Conservation (phyloP, 2,113 vertebrate species). For the Grantiella picta region DNA sequence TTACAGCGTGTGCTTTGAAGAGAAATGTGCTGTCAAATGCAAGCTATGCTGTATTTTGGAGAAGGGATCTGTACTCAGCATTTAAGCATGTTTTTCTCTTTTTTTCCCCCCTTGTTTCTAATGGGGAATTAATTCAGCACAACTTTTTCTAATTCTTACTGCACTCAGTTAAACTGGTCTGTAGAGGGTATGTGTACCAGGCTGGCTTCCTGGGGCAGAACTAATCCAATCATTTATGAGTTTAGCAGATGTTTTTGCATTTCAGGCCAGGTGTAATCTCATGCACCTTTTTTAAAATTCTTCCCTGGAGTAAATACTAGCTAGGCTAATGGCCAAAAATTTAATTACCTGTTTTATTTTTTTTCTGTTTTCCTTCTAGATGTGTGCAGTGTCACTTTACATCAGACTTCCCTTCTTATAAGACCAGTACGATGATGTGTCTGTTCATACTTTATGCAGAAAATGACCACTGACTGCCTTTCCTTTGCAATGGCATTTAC, state of each 20-base stretch:
- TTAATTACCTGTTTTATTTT: background rate
- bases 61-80: background rate
- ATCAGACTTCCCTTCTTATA: background rate
- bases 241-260: conserved; percentile 38
- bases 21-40: background rate
- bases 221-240: conserved; percentile 27
- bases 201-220: conserved; percentile 32
- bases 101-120: background rate
- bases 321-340: conserved; percentile 10
- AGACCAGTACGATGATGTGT: background rate
- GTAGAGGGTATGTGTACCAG: background rate
- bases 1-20: background rate
- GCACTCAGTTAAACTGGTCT: background rate
- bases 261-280: conserved; percentile 46
- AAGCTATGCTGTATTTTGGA: background rate
- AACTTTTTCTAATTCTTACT: background rate
- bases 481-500: background rate
- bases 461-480: background rate
- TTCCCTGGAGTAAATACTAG: background rate
- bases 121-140: background rate
- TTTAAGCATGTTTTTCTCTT: background rate
- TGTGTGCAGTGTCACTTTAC: background rate
- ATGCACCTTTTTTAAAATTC: background rate
- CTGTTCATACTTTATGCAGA: background rate
- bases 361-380: background rate